Evolutionary conservation across 2,797 vertebrate genomes (phyloP), one percentile per base, ranked within the genome.

Genomic region (Cephalopachus bancanus): DNA sequence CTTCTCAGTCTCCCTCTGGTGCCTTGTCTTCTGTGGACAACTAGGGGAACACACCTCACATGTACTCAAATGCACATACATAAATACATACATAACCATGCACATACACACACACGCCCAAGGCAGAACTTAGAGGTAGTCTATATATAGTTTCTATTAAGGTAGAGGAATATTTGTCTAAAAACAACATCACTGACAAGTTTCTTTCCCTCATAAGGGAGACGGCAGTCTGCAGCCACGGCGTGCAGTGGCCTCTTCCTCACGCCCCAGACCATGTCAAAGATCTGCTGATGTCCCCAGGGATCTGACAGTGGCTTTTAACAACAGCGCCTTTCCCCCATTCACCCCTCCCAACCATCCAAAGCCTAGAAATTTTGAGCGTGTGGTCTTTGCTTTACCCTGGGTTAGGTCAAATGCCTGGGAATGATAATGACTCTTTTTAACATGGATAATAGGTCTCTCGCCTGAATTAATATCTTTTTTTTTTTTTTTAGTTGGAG

Each of bases 301-400:
- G 44, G 44, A 44, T 44, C 44, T 44, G 44, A 44, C 44, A 44
- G 10, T 1, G 51, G 15, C 30, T 4, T 6, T 22, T 59, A 16
- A 4, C 37, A 10, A 44, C 24, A 4, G 15, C 16, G 7, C 24
- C 55, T n/a, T 22, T 10, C 5, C 37, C 26, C 69, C 9, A 0
- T 1, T 26, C 49, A 19, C 49, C 15, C 26, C 7, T 20, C n/a
- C 4, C 5, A 1, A 9, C 7, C 9, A 16, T 0, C 44, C 44
- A 44, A 44, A 44, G 44, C 44, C 44, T 44, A 19, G 71, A 67
- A 67, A 9, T 53, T 76, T 33, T 33, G 51, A 3, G 26, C 10
- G 14, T 0, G 3, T 2, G 7, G 6, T 10, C 17, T 69, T 64
- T 5, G 10, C 22, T 30, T 2, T 15, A 5, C 22, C 9, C 1